Evolutionary conservation across 2,888 invertebrate species (phyloP), one percentile per base, ranked within the genome.

Genomic region (Anthrax anthrax): DNA sequence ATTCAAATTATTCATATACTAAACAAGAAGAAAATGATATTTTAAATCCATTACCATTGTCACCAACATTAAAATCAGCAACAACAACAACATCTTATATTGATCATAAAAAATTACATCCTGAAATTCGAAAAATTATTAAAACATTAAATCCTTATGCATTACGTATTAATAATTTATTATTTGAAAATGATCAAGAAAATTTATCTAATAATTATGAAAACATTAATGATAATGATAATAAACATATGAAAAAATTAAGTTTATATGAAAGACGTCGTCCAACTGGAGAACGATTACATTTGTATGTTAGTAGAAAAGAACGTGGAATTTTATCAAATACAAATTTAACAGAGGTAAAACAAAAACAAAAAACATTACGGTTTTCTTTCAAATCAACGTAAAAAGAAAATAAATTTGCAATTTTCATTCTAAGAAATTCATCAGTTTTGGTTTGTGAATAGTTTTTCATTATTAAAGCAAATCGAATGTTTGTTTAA

Each of bases 11-110:
- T 6, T 32, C 8, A 12, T 12, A 32, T 32, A 12, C 3, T 32
- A 12, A 9, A 71, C 4, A 72, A 65, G 62, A 65, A 70, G 72
- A 51, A 55, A 63, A 49, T 64, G 76, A 62, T 70, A 70, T 62
- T 55, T 69, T 51, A 55, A 64, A 60, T 18, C 65, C 62, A 18
- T 52, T 61, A 51, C 63, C 60, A 13, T 6, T 17, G 9, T 27
- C 18, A 52, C 36, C 43, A n/a, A 29, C n/a, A 18, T 19, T 18
- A 23, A 16, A 39, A 36, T 36, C n/a, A 36, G 37, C 60, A 13
- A 4, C 8, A 32, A 12, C 19, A 52, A 37, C 44, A n/a, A 32
- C 14, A 17, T 23, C 18, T 27, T n/a, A 37, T 29, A 37, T 54
- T 46, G 50, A 47, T 16, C 48, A 48, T 38, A 53, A 56, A n/a